A percentile compares a stretch with the other conserved stretches of the same genome.
Conservation (phyloP, 2,888 invertebrate genomes). For the Bruchidius siliquastri region DNA sequence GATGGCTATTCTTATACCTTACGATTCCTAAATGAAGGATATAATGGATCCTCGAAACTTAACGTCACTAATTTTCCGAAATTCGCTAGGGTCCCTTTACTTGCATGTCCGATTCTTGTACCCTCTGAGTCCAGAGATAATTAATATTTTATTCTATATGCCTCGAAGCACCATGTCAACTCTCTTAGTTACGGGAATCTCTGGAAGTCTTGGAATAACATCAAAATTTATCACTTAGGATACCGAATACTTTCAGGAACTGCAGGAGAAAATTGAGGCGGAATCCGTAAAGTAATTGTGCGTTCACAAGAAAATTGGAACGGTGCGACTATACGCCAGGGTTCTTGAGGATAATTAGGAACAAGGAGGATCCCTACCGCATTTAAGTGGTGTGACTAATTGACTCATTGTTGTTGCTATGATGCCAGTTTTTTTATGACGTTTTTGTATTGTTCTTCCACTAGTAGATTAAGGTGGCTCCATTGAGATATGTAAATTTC, state of each 20-base stretch:
- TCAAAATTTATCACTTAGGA: conserved; percentile 48
- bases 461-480: too few relatives aligned
- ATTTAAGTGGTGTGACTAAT: background rate
- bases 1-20: too few relatives aligned
- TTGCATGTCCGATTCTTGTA: background rate
- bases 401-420: background rate
- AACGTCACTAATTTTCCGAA: too few relatives aligned
- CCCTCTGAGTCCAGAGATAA: background rate
- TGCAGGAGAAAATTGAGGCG: conserved; percentile 62
- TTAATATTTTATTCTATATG: background rate
- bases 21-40: too few relatives aligned
- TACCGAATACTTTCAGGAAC: conserved; percentile 3
- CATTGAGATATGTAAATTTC: too few relatives aligned
- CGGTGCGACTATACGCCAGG: conserved; percentile 63
- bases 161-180: background rate
- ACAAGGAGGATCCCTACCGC: conserved; percentile 33
- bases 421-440: background rate
- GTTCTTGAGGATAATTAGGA: conserved; percentile 60
- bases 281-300: conserved; percentile 59
- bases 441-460: background rate
- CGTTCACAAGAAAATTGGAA: conserved; percentile 57
- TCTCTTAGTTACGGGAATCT: conserved; percentile 50
- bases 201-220: conserved; percentile 62
- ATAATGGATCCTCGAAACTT: too few relatives aligned
- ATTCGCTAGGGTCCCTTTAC: too few relatives aligned